A percentile compares a stretch with the other conserved stretches of the same genome.
These are phyloP conservation scores for Miniopterus natalensis DNA, from an alignment of 2,113 vertebrate genomes.

Conservation along the genomic window DNA sequence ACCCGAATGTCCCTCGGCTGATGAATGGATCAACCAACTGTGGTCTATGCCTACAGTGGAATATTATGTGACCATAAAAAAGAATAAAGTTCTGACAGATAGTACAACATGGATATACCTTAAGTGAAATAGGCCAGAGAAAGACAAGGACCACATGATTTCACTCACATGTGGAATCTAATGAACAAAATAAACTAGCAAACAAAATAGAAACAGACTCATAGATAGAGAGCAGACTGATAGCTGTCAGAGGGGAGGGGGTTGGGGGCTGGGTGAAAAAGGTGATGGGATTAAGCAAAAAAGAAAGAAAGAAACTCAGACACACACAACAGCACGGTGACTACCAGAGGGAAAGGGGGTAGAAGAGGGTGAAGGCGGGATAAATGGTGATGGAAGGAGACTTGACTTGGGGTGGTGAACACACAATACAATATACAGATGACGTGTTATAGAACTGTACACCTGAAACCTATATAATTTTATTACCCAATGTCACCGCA, in stretches of 20 bases:
- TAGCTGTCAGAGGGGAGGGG: not conserved
- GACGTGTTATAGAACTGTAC: not conserved
- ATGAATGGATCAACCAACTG: not conserved
- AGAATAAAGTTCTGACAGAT: not conserved
- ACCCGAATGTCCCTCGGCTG: not conserved
- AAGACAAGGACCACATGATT: not conserved
- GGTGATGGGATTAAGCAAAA: not conserved
- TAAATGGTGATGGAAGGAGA: not conserved
- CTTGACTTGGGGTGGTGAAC: not conserved
- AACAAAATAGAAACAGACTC: not conserved
- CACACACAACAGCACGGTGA: not conserved
- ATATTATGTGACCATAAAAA: not conserved
- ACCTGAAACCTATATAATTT: not conserved
- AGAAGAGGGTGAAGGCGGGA: not conserved
- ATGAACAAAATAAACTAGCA: not conserved
- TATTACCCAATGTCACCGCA: not conserved
- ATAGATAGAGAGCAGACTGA: not conserved
- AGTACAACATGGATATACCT: not conserved
- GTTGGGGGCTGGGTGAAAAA: not conserved
- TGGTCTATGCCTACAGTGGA: not conserved
- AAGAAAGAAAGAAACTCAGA: no score
- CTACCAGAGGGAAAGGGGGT: not conserved
- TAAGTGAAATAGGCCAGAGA: not conserved
- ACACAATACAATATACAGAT: not conserved
- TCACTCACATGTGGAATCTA: not conserved